Evolutionary conservation across 30 jellyfish, hydroid and myxozoan genomes (phyloP).

Genomic region (Aurelia aurita complex sp. Pacific): DNA sequence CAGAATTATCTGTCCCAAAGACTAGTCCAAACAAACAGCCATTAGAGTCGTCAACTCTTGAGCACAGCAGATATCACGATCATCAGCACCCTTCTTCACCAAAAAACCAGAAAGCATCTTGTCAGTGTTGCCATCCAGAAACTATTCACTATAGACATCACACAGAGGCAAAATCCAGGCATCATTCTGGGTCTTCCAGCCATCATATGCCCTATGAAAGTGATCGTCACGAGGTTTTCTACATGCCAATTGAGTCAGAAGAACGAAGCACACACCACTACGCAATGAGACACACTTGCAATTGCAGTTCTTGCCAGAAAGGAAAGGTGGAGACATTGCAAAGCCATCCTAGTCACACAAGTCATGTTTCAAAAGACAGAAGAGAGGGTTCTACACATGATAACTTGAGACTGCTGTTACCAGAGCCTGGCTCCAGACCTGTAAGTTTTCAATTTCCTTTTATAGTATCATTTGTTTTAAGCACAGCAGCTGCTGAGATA

Average conservation of each 20-base stretch:
- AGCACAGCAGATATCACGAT: slow-evolving; percentile 42
- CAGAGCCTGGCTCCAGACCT: slow-evolving; percentile 51
- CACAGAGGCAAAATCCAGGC: slow-evolving; percentile 26
- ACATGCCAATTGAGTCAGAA: slow-evolving; percentile 50
- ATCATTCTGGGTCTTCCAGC: slow-evolving; percentile 29
- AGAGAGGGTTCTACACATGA: slow-evolving; percentile 39
- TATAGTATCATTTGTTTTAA: too few relatives aligned
- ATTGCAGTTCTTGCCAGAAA: slow-evolving; percentile 70
- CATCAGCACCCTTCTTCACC: slow-evolving; percentile 56
- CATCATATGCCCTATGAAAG: slow-evolving; percentile 47
- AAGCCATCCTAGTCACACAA: slow-evolving; percentile 8
- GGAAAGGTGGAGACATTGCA: slow-evolving; percentile 50
- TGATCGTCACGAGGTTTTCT: slow-evolving; percentile 65
- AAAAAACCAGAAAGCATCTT: slow-evolving; percentile 34
- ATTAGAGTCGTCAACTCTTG: slow-evolving; percentile 8
- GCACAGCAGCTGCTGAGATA: too few relatives aligned
- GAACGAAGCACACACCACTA: slow-evolving; percentile 56
- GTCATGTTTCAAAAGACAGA: not conserved
- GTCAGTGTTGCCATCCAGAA: slow-evolving; percentile 69
- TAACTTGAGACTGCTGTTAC: slow-evolving; percentile 45
- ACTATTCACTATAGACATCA: slow-evolving; percentile 37
- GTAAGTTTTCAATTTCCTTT: slow-evolving; percentile 18
- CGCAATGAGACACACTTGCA: slow-evolving; percentile 46
- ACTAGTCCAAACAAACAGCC: slow-evolving; percentile 37
- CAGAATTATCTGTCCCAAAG: slow-evolving; percentile 42